Conservation (phyloP, 2,888 invertebrate species). For the Andrena hattorfiana region DNA sequence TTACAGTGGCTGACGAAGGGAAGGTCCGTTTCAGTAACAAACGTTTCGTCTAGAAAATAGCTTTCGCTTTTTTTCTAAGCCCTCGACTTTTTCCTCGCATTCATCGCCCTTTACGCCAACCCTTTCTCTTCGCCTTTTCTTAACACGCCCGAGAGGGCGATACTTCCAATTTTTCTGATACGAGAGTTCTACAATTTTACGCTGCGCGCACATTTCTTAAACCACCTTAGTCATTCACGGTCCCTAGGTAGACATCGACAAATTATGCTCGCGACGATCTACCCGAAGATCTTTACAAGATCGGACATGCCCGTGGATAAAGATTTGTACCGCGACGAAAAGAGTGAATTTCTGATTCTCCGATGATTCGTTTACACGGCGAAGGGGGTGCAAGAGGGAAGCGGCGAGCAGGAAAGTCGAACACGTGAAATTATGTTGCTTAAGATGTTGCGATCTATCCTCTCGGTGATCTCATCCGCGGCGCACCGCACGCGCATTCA, state of each 20-base stretch:
- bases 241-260: not conserved
- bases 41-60: too few relatives aligned
- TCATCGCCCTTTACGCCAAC: too few relatives aligned
- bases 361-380: not conserved
- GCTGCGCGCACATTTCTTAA: too few relatives aligned
- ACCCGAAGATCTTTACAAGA: not conserved
- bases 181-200: too few relatives aligned
- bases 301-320: constrained; percentile 13
- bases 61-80: too few relatives aligned
- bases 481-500: constrained; percentile 48
- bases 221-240: too few relatives aligned
- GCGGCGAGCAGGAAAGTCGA: constrained; percentile 32
- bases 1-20: too few relatives aligned
- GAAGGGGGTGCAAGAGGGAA: constrained; percentile 2
- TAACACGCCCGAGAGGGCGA: too few relatives aligned
- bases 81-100: too few relatives aligned
- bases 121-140: too few relatives aligned
- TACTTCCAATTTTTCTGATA: too few relatives aligned
- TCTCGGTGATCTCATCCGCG: constrained; percentile 50
- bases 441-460: constrained; percentile 42
- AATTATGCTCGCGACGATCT: not conserved
- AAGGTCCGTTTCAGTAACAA: too few relatives aligned
- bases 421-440: constrained; percentile 53
- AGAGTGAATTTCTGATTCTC: not conserved
- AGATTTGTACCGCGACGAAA: constrained; percentile 4